A percentile compares a stretch with the other conserved stretches of the same genome.
Evolutionary conservation across 2,888 invertebrate species (phyloP).

Genomic region (Dichetophora obliterata): DNA sequence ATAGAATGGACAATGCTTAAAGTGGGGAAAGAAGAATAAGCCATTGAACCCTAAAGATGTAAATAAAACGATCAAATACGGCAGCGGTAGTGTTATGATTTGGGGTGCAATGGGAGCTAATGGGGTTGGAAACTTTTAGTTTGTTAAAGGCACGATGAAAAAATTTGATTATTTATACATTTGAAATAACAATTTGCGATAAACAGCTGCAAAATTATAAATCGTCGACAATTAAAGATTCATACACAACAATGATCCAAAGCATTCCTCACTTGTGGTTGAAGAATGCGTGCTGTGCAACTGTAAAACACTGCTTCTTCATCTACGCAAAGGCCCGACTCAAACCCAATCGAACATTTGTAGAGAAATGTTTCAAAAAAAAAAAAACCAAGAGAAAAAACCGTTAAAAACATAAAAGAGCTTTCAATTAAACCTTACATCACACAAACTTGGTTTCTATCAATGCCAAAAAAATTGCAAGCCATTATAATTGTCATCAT

Average conservation of each 20-base stretch:
- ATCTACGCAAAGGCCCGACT: neutral
- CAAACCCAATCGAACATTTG: neutral
- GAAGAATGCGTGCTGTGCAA: neutral
- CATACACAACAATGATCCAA: no score
- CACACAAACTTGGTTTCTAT: neutral
- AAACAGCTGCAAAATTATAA: neutral
- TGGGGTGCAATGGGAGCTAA: no score
- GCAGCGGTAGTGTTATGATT: neutral
- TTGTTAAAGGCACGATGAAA: neutral
- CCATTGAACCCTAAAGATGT: neutral
- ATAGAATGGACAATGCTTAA: neutral
- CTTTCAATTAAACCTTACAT: neutral
- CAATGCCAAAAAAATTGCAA: neutral
- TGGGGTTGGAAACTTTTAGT: no score
- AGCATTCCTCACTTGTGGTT: neutral
- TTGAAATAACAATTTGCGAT: neutral
- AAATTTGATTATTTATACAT: neutral
- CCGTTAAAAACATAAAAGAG: no score
- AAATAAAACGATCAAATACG: neutral
- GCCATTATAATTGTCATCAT: neutral
- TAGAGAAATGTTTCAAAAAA: neutral
- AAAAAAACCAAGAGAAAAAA: no score
- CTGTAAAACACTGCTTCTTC: neutral
- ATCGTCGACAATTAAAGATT: no score
- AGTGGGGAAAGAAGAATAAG: neutral